phyloP scores from a whole-genome alignment of 2,888 invertebrate genomes.

The Drosophila ustulata region DNA sequence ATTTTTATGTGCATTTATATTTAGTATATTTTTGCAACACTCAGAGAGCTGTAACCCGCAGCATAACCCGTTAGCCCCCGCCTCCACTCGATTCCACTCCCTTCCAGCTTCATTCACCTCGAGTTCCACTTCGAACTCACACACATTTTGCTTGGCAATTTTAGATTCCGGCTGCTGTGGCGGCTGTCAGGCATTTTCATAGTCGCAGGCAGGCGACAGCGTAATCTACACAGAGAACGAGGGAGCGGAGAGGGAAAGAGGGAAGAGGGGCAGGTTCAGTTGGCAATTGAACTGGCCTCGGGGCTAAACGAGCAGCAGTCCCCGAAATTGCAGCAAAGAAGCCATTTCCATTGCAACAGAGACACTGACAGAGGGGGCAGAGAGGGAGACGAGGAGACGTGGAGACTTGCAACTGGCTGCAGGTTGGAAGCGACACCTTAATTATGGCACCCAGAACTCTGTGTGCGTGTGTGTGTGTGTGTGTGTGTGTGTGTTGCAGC shows the following conservation, averaged over 20 bases:
- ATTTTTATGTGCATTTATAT: slow-evolving; percentile 78
- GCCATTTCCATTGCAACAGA: slow-evolving; percentile 11
- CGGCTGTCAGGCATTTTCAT: slow-evolving; percentile 65
- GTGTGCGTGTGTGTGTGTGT: slow-evolving; percentile 2
- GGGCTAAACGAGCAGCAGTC: slow-evolving; percentile 12
- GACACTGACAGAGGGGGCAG: background rate
- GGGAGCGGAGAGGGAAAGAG: background rate
- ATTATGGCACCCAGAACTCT: slow-evolving; percentile 58
- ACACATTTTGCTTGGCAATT: slow-evolving; percentile 56
- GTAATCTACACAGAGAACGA: slow-evolving; percentile 43
- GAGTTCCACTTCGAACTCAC: slow-evolving; percentile 42
- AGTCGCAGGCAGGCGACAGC: slow-evolving; percentile 58
- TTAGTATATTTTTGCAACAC: slow-evolving; percentile 73
- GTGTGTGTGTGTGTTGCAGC: slow-evolving; percentile 28
- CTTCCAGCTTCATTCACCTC: slow-evolving; percentile 22
- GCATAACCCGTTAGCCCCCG: slow-evolving; percentile 13
- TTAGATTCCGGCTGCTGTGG: slow-evolving; percentile 41
- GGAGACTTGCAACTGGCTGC: slow-evolving; percentile 10
- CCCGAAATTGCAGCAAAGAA: slow-evolving; percentile 15
- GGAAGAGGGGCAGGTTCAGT: slow-evolving; percentile 5
- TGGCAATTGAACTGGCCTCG: slow-evolving; percentile 29
- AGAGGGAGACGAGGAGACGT: background rate
- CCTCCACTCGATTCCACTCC: slow-evolving; percentile 27
- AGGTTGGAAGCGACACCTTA: slow-evolving; percentile 58
- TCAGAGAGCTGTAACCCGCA: slow-evolving; percentile 28